These are phyloP conservation scores for Pogonocichla stellata DNA, from an alignment of 2,113 vertebrate genomes.

Conservation along the genomic window DNA sequence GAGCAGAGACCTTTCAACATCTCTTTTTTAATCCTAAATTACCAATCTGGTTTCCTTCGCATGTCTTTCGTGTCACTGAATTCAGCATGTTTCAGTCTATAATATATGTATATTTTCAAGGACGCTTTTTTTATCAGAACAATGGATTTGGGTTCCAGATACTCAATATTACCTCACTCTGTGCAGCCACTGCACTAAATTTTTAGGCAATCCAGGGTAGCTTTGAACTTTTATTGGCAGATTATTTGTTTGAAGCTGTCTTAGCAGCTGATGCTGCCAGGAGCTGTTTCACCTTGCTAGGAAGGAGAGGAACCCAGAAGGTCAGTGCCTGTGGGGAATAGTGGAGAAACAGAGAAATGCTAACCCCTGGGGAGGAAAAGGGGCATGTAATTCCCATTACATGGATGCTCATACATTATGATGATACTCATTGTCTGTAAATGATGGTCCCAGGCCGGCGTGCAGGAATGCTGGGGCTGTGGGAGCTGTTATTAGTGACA, in stretches of 20 bases:
- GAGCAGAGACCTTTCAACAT: accelerated
- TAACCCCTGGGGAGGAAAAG: conserved; percentile 27
- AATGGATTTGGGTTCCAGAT: neutral
- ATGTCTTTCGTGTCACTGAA: neutral
- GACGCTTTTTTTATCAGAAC: neutral
- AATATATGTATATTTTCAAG: neutral
- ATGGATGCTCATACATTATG: conserved; percentile 28
- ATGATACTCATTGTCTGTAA: conserved; percentile 28
- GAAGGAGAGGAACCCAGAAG: conserved; percentile 7
- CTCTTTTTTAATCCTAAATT: neutral
- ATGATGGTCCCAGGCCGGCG: neutral
- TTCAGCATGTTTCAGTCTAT: neutral
- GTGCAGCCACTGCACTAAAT: neutral
- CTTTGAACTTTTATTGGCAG: neutral
- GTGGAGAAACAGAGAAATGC: neutral
- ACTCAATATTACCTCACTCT: neutral
- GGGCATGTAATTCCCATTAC: conserved; percentile 51
- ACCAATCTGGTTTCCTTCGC: neutral
- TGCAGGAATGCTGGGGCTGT: neutral
- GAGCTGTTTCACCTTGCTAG: conserved; percentile 39
- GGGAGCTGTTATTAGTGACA: neutral
- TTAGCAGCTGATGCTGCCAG: neutral
- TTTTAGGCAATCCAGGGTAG: neutral
- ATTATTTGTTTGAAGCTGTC: conserved; percentile 8
- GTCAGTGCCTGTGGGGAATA: conserved; percentile 42